Percentiles rank a stretch among this genome's conserved stretches.
phyloP scores from a whole-genome alignment of 2,888 invertebrate species.

The Marronus borbonicus region DNA sequence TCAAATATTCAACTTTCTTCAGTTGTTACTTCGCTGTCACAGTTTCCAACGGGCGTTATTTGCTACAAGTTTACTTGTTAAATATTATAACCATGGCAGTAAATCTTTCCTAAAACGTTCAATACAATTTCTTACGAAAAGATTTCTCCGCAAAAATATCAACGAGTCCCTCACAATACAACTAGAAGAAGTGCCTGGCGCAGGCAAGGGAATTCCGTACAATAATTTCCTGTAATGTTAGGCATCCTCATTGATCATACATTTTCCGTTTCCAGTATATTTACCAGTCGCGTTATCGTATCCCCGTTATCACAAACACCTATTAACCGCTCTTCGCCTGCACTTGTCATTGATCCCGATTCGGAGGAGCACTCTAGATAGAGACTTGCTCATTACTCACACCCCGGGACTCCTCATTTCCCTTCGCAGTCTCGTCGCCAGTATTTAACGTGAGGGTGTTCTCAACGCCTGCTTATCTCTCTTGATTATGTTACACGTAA shows the following conservation, averaged over 20 bases:
- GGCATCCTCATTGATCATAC: constrained; percentile 70
- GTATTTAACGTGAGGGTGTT: constrained; percentile 65
- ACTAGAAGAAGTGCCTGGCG: constrained; percentile 10
- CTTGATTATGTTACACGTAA: constrained; percentile 66
- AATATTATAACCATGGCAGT: too few relatives aligned
- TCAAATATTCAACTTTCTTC: too few relatives aligned
- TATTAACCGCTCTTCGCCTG: constrained; percentile 68
- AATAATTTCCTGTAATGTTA: constrained; percentile 68
- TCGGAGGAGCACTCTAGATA: constrained; percentile 59
- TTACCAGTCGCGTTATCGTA: constrained; percentile 68
- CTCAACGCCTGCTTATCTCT: constrained; percentile 66
- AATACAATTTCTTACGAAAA: too few relatives aligned
- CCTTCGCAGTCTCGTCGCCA: constrained; percentile 59
- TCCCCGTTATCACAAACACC: constrained; percentile 69
- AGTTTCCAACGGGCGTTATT: too few relatives aligned
- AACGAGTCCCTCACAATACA: background rate
- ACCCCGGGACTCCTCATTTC: constrained; percentile 66
- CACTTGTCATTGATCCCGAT: constrained; percentile 71
- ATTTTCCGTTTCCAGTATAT: constrained; percentile 71
- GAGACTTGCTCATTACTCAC: constrained; percentile 68
- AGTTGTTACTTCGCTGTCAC: too few relatives aligned
- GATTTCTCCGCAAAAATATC: background rate
- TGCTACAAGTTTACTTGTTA: too few relatives aligned
- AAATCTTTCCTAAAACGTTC: too few relatives aligned
- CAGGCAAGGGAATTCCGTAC: constrained; percentile 47